Evolutionary conservation across 2,888 invertebrate species (phyloP), one percentile per base, ranked within the genome.

Genomic region (Drosophila nigricruria): DNA sequence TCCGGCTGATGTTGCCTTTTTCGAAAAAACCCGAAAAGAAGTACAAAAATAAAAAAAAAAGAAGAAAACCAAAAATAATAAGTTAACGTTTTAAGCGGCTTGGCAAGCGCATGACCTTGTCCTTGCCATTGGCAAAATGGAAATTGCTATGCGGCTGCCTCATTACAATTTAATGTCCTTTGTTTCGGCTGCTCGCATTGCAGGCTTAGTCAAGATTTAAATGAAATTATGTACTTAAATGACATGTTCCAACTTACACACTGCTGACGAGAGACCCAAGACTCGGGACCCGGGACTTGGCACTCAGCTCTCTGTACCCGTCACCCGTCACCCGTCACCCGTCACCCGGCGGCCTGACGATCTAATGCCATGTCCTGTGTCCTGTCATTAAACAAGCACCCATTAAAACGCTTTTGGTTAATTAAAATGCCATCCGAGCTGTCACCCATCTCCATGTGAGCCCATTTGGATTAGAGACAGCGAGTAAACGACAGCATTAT

Each of bases 151-250:
- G 82, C 69, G 79, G 67, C 61, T 57, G 53, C 43, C 88, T 75
- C 85, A 82, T 79, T 88, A 84, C 82, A 82, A 85, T 88, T 88
- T 88, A 85, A 88, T 88, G 88, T 71, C 82, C 82, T 79, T 88
- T 88, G 82, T 61, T 72, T 54, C 61, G 62, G 70, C 40, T 57
- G 36, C 20, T 53, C 50, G 43, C 64, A 70, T 57, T 58, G 81
- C 73, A 54, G 69, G 84, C 81, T 82, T 82, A 87, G 79, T 69
- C 43, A 65, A 74, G 84, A 84, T 87, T 87, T 81, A 81, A 83
- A 81, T 81, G 79, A 73, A 76, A 76, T 76, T 78, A 47, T 63
- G 64, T 63, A 78, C 79, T 76, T 74, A 59, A 76, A 78, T 73
- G 76, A 76, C 74, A 78, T 76, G 76, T 73, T 68, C 63, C 52